These are phyloP conservation scores for Procambarus clarkii DNA, from an alignment of 1,140 invertebrate genomes.

Conservation along the genomic window DNA sequence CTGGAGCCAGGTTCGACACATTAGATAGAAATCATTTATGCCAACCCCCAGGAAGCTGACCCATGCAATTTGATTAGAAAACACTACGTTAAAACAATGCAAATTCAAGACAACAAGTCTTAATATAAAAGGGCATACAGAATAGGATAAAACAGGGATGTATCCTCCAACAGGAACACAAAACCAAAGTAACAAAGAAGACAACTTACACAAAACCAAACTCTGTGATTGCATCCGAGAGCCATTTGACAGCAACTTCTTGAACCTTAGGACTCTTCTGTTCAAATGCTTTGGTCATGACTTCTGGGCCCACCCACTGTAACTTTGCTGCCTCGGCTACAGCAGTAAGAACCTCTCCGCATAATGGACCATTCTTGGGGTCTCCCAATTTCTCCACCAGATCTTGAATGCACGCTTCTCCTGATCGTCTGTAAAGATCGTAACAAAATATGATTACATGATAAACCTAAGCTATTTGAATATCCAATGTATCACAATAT, in stretches of 20 bases:
- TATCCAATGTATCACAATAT: too few relatives aligned
- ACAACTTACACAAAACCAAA: conserved; percentile 86
- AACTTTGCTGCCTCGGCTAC: conserved; percentile 87
- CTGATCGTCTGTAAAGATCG: conserved; percentile 79
- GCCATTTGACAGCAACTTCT: conserved; percentile 88
- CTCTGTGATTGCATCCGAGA: conserved; percentile 85
- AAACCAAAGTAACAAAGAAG: conserved; percentile 21
- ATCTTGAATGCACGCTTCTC: conserved; percentile 86
- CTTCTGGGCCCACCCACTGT: conserved; percentile 84
- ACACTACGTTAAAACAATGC: too few relatives aligned
- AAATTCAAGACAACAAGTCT: too few relatives aligned
- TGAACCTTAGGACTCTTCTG: conserved; percentile 96
- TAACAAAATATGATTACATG: background rate
- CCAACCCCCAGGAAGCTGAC: too few relatives aligned
- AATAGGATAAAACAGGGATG: conserved; percentile 9
- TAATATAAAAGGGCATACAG: too few relatives aligned
- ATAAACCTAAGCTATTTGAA: too few relatives aligned
- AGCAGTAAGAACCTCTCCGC: conserved; percentile 84
- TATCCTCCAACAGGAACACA: background rate
- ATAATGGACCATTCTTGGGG: conserved; percentile 84
- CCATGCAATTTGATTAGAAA: too few relatives aligned
- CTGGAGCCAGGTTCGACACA: too few relatives aligned
- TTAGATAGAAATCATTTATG: too few relatives aligned
- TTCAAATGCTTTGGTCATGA: conserved; percentile 85
- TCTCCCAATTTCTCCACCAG: conserved; percentile 91